Evolutionary conservation across 2,113 vertebrate species (phyloP).

Genomic region (Eolophus roseicapilla): DNA sequence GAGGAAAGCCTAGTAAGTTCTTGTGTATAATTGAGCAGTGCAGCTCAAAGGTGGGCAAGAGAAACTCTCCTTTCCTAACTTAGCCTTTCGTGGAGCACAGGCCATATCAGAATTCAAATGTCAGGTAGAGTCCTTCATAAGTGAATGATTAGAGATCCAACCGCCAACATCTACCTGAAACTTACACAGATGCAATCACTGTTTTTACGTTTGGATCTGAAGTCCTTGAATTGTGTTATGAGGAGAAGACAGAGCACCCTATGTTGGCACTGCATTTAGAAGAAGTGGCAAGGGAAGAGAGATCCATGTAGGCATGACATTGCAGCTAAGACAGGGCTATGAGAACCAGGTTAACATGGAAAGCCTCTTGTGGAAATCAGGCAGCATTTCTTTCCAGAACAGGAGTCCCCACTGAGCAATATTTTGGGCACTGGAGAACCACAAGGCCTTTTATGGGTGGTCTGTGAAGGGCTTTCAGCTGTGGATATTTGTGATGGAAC

Average conservation of each 20-base stretch:
- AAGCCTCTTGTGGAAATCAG: neutral
- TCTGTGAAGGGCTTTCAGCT: neutral
- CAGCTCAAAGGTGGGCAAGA: neutral
- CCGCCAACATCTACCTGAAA: neutral
- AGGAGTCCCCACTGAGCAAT: neutral
- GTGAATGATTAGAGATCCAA: neutral
- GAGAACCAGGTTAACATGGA: neutral
- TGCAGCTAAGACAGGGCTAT: neutral
- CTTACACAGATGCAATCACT: neutral
- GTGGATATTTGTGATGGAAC: neutral
- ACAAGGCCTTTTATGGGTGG: neutral
- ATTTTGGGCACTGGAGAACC: neutral
- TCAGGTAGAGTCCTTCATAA: neutral
- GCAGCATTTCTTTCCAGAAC: neutral
- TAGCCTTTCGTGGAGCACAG: neutral
- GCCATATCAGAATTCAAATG: neutral
- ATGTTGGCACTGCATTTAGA: neutral
- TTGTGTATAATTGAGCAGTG: neutral
- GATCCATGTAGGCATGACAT: rapidly evolving
- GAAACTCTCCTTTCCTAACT: neutral
- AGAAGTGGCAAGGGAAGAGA: neutral
- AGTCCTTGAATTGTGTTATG: neutral
- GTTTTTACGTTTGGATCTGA: neutral
- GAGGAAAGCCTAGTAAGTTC: neutral
- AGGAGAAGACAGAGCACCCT: neutral